Conservation (phyloP, 2,797 vertebrate genomes). For the Gymnoscopelus microlampas region DNA sequence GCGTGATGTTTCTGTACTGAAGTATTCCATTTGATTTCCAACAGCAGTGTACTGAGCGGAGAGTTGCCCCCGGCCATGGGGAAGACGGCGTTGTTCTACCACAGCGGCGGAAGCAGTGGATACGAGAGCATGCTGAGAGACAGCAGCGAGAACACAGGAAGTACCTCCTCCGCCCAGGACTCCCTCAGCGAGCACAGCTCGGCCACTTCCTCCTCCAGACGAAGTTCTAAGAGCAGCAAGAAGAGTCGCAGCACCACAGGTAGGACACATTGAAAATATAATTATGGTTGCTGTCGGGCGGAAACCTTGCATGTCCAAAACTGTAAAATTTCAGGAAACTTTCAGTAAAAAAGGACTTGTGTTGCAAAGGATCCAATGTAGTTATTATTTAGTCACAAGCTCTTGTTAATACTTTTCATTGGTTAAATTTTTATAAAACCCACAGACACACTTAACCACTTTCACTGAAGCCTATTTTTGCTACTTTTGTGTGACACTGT, state of each 20-base stretch:
- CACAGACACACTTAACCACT: too few relatives aligned
- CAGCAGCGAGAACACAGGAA: slow-evolving; percentile 95
- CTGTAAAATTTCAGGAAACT: too few relatives aligned
- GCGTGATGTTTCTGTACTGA: too few relatives aligned
- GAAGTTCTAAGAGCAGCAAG: slow-evolving; percentile 92
- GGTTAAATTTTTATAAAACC: too few relatives aligned
- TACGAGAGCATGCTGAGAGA: slow-evolving; percentile 98
- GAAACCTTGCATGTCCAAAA: too few relatives aligned
- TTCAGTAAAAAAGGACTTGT: too few relatives aligned
- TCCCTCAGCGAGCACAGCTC: slow-evolving; percentile 96
- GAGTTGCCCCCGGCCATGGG: slow-evolving; percentile 98
- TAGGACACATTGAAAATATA: slow-evolving; percentile 54
- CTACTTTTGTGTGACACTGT: too few relatives aligned
- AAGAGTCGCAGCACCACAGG: slow-evolving; percentile 93
- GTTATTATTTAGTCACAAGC: too few relatives aligned
- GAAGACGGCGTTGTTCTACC: slow-evolving; percentile 96
- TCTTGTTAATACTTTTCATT: too few relatives aligned
- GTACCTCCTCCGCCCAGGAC: slow-evolving; percentile 94
- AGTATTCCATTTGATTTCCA: neutral
- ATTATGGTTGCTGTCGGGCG: neutral
- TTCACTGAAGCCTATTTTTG: too few relatives aligned
- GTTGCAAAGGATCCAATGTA: too few relatives aligned
- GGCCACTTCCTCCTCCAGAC: slow-evolving; percentile 86
- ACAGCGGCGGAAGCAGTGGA: slow-evolving; percentile 97
- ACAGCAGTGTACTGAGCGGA: slow-evolving; percentile 92